phyloP scores from a whole-genome alignment of 2,113 vertebrate genomes.

The Hystrix brachyura region DNA sequence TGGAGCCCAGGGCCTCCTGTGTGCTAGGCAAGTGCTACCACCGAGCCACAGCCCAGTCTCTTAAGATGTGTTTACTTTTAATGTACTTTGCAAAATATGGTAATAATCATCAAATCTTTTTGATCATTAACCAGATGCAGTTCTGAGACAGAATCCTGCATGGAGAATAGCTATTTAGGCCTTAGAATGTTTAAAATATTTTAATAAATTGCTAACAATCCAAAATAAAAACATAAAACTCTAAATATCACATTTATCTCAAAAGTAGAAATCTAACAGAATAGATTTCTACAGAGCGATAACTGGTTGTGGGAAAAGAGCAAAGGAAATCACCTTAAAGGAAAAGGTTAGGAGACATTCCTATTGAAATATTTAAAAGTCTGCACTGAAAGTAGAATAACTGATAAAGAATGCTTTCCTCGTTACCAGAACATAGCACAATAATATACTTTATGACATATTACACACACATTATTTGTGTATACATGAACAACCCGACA shows the following conservation, averaged over 20 bases:
- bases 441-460: neutral
- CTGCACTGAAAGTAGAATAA: neutral
- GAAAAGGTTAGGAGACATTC: neutral
- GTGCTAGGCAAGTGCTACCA: too few species aligned
- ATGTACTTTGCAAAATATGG: neutral
- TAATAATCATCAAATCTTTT: neutral
- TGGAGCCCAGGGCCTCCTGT: too few species aligned
- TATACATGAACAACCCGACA: neutral
- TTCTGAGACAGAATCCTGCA: neutral
- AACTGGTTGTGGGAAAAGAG: neutral
- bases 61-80: neutral
- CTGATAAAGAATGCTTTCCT: neutral
- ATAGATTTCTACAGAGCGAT: neutral
- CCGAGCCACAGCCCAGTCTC: neutral
- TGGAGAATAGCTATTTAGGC: neutral
- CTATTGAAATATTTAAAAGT: slow-evolving; percentile 33
- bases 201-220: neutral
- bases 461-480: too few species aligned
- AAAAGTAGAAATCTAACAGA: neutral
- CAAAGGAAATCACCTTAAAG: slow-evolving; percentile 4
- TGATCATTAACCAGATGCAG: neutral
- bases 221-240: slow-evolving; percentile 21
- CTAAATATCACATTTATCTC: neutral
- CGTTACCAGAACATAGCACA: neutral
- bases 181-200: neutral